A percentile compares a stretch with the other conserved stretches of the same genome.
Conservation (phyloP, 2,113 vertebrate species). For the Rhineura floridana region DNA sequence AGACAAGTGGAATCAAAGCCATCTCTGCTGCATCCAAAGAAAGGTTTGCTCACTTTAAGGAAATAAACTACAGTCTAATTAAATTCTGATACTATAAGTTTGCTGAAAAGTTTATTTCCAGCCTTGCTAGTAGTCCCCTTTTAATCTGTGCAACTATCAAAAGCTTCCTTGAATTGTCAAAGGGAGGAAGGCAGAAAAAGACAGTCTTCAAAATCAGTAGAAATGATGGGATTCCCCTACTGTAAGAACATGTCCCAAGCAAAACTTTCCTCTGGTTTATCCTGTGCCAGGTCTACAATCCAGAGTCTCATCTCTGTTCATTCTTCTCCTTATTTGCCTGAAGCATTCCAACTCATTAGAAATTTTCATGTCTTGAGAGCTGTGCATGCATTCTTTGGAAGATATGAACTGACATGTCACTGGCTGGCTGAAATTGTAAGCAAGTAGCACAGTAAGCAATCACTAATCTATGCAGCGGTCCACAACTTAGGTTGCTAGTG, state of each 20-base stretch:
- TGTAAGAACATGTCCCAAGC: accelerated
- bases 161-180: neutral
- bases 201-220: neutral
- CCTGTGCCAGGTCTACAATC: neutral
- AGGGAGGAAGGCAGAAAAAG: neutral
- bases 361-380: neutral
- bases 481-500: neutral
- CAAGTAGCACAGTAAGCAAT: slow-evolving; percentile 33
- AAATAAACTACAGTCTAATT: neutral
- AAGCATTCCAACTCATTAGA: neutral
- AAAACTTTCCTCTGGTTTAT: accelerated
- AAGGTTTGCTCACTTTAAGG: neutral
- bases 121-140: neutral
- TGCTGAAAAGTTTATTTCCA: neutral
- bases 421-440: neutral
- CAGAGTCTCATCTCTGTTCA: neutral
- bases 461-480: neutral
- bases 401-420: neutral
- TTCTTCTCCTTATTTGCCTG: slow-evolving; percentile 3
- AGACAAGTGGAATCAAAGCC: neutral
- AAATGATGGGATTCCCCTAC: neutral
- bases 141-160: neutral
- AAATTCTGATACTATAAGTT: neutral
- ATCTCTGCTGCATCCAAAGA: neutral
- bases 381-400: neutral